phyloP scores from a whole-genome alignment of 2,797 vertebrate species.

The Phrynocephalus guinanensis region DNA sequence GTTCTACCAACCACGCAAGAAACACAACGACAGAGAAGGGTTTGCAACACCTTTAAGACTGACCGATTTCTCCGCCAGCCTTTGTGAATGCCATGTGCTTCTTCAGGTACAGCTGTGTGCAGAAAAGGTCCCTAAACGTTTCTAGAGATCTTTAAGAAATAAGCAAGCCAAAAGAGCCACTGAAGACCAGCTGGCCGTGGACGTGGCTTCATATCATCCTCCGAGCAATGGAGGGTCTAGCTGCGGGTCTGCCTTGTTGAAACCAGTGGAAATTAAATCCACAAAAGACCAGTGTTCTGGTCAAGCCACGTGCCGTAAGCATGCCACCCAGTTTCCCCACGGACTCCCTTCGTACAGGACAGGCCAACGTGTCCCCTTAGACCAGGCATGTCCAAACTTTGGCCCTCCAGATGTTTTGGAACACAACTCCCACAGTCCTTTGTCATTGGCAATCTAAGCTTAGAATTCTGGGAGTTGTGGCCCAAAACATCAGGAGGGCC shows the following conservation, averaged over 20 bases:
- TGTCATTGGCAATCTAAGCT: too few species aligned
- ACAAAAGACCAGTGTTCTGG: background rate
- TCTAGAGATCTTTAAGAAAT: background rate
- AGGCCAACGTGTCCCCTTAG: background rate
- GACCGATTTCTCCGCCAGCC: too few species aligned
- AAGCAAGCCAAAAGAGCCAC: background rate
- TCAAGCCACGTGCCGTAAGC: background rate
- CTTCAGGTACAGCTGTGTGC: background rate
- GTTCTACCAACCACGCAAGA: too few species aligned
- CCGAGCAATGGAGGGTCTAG: background rate
- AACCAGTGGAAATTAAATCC: too few species aligned
- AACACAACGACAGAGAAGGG: too few species aligned
- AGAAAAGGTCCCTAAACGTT: background rate
- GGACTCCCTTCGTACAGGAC: background rate
- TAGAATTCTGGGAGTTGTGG: too few species aligned
- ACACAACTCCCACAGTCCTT: too few species aligned
- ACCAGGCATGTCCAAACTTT: too few species aligned
- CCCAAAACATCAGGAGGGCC: too few species aligned
- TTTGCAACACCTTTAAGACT: too few species aligned
- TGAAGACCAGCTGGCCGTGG: background rate
- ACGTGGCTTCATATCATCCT: conserved; percentile 3
- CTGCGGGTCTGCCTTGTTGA: background rate
- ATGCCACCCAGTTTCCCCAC: background rate
- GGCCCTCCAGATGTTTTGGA: too few species aligned
- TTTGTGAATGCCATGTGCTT: background rate